Evolutionary conservation across 2,113 vertebrate genomes (phyloP).

Genomic region (Cheilinus undulatus): DNA sequence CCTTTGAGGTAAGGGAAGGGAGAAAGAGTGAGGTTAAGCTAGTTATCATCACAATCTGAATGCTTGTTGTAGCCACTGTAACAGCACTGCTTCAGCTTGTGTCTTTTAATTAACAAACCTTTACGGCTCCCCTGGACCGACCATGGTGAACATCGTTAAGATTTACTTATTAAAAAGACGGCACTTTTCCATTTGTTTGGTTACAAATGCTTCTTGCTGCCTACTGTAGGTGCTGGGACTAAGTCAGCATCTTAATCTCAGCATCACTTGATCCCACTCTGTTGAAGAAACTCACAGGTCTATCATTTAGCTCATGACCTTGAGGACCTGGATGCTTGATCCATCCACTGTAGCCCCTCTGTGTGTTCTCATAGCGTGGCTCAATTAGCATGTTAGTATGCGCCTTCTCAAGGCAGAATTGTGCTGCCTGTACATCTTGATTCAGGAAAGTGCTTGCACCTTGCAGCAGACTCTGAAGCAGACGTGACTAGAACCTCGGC

Average conservation of each 20-base stretch:
- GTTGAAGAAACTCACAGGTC: conserved; percentile 14
- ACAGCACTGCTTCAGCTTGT: no score
- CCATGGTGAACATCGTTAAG: no score
- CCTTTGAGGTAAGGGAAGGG: no score
- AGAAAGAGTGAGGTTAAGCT: no score
- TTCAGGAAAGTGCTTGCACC: conserved; percentile 23
- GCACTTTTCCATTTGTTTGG: neutral
- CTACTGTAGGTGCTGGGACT: neutral
- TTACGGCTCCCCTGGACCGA: no score
- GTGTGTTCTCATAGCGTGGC: neutral
- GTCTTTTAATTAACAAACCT: no score
- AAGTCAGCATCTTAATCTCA: conserved; percentile 6
- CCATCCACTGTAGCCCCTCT: conserved; percentile 4
- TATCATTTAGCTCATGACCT: conserved; percentile 38
- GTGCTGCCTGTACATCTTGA: conserved; percentile 11
- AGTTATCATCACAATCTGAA: no score
- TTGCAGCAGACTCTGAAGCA: conserved; percentile 17
- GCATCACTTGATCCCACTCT: conserved; percentile 35
- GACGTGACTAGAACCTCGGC: conserved; percentile 65
- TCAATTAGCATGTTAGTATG: conserved; percentile 25
- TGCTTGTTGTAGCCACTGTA: no score
- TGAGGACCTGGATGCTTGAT: conserved; percentile 22
- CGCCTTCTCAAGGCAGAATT: conserved; percentile 5
- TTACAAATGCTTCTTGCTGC: neutral
- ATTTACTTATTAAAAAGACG: no score